Conservation (phyloP, 2,797 vertebrate genomes). For the Leuciscus waleckii region DNA sequence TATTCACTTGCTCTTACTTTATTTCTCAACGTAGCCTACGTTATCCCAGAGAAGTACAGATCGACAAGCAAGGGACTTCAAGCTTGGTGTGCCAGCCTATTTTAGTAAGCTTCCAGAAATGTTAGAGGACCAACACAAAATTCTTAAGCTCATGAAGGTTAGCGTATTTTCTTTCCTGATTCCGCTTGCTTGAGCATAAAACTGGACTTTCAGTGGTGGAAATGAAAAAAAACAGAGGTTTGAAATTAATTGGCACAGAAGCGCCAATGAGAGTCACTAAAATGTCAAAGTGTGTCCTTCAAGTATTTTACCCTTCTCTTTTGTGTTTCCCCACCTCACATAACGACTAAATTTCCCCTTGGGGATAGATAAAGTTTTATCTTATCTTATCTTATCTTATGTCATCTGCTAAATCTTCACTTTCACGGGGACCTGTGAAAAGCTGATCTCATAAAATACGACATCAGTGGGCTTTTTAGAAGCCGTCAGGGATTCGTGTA, state of each 20-base stretch:
- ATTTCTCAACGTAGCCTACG: conserved; percentile 32
- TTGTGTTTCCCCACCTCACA: conserved; percentile 33
- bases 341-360: not conserved
- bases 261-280: conserved; percentile 50
- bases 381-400: not conserved
- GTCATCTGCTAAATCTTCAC: conserved; percentile 54
- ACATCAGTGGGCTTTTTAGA: conserved; percentile 50
- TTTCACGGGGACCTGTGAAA: conserved; percentile 64
- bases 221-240: not conserved
- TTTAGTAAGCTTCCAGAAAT: conserved; percentile 61
- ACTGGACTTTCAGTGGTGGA: conserved; percentile 52
- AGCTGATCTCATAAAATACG: conserved; percentile 64
- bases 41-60: conserved; percentile 51
- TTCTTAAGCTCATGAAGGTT: conserved; percentile 53
- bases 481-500: conserved; percentile 55
- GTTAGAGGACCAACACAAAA: conserved; percentile 57
- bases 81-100: conserved; percentile 60
- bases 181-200: conserved; percentile 58
- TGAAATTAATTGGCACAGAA: conserved; percentile 59
- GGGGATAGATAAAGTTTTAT: not conserved
- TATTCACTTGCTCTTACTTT: conserved; percentile 12
- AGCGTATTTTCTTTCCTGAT: conserved; percentile 45
- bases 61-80: conserved; percentile 43
- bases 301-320: conserved; percentile 28
- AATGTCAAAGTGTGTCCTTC: conserved; percentile 25